Evolutionary conservation across 2,797 vertebrate genomes (phyloP).

Genomic region (Heteromormyrus szaboi): DNA sequence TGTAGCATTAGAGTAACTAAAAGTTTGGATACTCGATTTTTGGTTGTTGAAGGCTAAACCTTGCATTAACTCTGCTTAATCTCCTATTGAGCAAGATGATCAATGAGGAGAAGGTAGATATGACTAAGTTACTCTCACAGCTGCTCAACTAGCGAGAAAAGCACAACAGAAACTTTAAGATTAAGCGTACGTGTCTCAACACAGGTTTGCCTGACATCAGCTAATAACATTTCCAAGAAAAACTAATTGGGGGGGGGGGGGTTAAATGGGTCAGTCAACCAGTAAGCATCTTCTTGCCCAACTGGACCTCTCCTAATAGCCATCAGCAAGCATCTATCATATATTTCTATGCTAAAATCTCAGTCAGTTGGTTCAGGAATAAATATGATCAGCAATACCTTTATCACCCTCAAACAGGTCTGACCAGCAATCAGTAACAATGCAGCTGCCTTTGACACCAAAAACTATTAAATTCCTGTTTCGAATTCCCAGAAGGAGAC

Average conservation of each 20-base stretch:
- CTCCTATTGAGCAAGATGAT: background rate
- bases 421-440: background rate
- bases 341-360: background rate
- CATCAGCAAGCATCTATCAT: background rate
- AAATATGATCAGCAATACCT: background rate
- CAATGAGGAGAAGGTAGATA: background rate
- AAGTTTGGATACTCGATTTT: background rate
- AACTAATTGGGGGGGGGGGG: background rate
- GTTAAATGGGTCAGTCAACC: background rate
- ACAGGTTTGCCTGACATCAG: background rate
- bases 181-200: background rate
- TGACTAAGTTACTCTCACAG: background rate
- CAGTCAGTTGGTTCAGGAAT: background rate
- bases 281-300: background rate
- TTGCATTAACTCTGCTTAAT: background rate
- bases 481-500: background rate
- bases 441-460: background rate
- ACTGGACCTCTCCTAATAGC: background rate
- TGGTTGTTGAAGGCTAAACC: background rate
- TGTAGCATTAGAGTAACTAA: background rate
- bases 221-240: constrained; percentile 3
- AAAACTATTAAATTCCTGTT: background rate
- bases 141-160: background rate
- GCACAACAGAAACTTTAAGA: background rate
- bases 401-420: background rate